Percentiles rank a stretch among this genome's conserved stretches.
phyloP scores from a whole-genome alignment of 1,140 invertebrate species.

The Drosophila ercepeae region DNA sequence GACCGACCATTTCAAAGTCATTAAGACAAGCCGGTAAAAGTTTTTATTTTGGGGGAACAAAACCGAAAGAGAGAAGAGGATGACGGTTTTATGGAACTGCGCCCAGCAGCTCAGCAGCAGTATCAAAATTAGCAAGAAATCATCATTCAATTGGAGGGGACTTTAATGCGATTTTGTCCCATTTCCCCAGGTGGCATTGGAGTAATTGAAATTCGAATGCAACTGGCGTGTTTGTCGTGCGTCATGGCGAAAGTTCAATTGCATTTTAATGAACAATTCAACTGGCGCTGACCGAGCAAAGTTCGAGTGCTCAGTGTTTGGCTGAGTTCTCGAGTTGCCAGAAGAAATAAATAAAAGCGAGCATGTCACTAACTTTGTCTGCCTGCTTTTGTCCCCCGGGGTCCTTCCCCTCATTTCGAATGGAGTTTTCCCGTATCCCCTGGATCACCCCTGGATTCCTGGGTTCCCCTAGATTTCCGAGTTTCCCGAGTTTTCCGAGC shows the following conservation, averaged over 20 bases:
- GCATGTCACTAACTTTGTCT: conserved; percentile 46
- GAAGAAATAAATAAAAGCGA: conserved; percentile 56
- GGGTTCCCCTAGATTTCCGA: not conserved
- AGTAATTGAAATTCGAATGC: conserved; percentile 64
- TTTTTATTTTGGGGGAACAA: conserved; percentile 17
- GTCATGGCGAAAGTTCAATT: conserved; percentile 56
- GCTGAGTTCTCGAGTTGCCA: conserved; percentile 3
- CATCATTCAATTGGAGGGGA: conserved; percentile 54
- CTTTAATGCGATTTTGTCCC: conserved; percentile 46
- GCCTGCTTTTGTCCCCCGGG: not conserved
- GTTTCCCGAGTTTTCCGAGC: not conserved
- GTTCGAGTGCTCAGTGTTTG: conserved; percentile 9
- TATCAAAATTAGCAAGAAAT: conserved; percentile 50
- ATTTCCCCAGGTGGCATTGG: conserved; percentile 24
- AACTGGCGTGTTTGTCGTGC: conserved; percentile 22
- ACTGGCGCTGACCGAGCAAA: conserved; percentile 24
- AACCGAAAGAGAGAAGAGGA: not conserved
- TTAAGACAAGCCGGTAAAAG: conserved; percentile 53
- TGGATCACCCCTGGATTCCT: not conserved
- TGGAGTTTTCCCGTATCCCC: not conserved
- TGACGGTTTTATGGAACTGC: conserved; percentile 40
- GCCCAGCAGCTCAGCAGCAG: no score
- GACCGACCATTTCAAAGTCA: conserved; percentile 66
- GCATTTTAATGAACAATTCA: conserved; percentile 65
- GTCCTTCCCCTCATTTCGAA: not conserved